Evolutionary conservation across 2,888 invertebrate genomes (phyloP), one percentile per base, ranked within the genome.

Genomic region (Omphaloscelis lunosa): DNA sequence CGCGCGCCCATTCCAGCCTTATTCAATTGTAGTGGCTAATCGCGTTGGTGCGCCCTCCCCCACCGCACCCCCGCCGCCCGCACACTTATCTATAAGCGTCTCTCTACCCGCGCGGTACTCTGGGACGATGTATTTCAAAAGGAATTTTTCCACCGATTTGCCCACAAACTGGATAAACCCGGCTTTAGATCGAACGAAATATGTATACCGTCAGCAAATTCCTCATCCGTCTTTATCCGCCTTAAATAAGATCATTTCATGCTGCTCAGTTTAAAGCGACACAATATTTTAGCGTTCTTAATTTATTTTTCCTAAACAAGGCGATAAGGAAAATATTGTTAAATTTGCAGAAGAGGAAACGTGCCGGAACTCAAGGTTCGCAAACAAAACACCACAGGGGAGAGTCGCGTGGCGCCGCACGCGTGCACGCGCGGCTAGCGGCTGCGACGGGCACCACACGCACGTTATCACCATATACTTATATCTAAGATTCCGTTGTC

Each of bases 131-230:
- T 88, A 86, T 78, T 80, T 77, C 75, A 74, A 84, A 81, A 79
- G 74, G 77, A 88, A 75, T 88, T 88, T 84, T 84, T 83, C 78
- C 66, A 66, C 70, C 71, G 73, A 88, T 88, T 88, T 77, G 58
- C 63, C 72, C 81, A 65, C 76, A 66, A 80, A 83, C 70, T 72
- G 80, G 79, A 88, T 86, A 78, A 86, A 75, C 77, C 70, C 68
- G 75, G 88, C 78, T 88, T 88, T 86, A 71, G 76, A 75, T 84
- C 41, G 61, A 85, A 79, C 51, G 63, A 83, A 80, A 83, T 84
- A 77, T n/a, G n/a, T n/a, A n/a, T 72, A 73, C 63, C 73, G 74
- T 77, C 72, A 75, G 56, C 66, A 68, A 58, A 61, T 86, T 67
- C 61, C 61, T 61, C 68, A 53, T 29, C 58, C 75, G 48, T 45